Evolutionary conservation across 2,797 vertebrate species (phyloP), one percentile per base, ranked within the genome.

Genomic region (Sarcophilus harrisii): DNA sequence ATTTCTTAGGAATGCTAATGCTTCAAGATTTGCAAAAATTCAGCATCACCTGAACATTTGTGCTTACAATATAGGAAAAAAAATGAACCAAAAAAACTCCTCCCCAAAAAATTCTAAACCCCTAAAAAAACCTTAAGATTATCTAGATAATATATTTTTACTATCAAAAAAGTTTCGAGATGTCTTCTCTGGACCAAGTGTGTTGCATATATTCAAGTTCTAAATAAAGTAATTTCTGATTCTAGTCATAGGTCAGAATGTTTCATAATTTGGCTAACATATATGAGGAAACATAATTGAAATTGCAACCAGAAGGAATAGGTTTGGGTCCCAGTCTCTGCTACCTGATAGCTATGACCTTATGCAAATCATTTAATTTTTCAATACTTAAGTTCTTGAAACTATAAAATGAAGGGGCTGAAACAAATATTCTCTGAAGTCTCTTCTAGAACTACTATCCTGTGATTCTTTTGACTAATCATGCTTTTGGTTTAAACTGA

Each of bases 101-200:
- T 5, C 54, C 54, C 9, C 5, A 11, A 11, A 55, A 55, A 55
- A 60, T 2, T 10, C 28, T 11, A 60, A 66, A 32, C 32, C 14
- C 32, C 62, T 11, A 55, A 55, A 55, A 55, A 55, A 55, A 73
- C 92, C 90, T 90, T 81, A 18, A 9, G 59, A 90, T 57, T 49
- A n/a, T 24, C 96, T 91, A 95, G 95, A 73, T 16, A 95, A 32
- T 57, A 11, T 93, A 55, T 97, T 96, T 93, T 92, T 9, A 96
- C 95, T 92, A 49, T 94, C 52, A n/a, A 96, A 92, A 94, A 93
- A 95, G 91, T 93, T 81, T 28, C 21, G 10, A 95, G 30, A 94
- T 30, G 27, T 81, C 92, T 95, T 96, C 91, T 92, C 81, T 87
- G 24, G n/a, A 49, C 32, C 90, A 59, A 93, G 58, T 49, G 73